Percentiles rank a stretch among this genome's conserved stretches.
Evolutionary conservation across 2,797 vertebrate species (phyloP).

Genomic region (Clangula hyemalis): DNA sequence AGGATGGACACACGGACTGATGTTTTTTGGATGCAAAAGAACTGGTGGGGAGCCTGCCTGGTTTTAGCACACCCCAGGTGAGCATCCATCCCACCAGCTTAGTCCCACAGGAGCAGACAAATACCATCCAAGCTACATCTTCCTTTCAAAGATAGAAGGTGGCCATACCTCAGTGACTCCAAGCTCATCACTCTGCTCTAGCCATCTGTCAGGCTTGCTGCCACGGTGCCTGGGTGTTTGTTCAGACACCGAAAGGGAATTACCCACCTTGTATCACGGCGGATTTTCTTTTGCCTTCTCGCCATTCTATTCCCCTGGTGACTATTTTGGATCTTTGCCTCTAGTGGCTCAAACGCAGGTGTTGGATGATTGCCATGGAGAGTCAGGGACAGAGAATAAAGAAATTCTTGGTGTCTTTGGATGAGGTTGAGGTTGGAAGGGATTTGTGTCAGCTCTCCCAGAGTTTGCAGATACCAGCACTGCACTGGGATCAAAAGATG

Average conservation of each 20-base stretch:
- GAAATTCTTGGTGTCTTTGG: not conserved
- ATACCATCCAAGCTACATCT: not conserved
- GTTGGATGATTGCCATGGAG: not conserved
- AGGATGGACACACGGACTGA: accelerated
- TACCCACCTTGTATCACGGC: not conserved
- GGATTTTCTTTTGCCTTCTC: not conserved
- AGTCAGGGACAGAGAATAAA: not conserved
- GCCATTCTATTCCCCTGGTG: not conserved
- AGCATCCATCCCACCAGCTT: accelerated
- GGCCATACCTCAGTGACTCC: not conserved
- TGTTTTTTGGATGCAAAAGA: not conserved
- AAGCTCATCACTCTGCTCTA: not conserved
- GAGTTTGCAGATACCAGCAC: not conserved
- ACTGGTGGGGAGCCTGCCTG: accelerated
- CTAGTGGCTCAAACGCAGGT: slow-evolving; percentile 2
- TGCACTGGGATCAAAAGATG: slow-evolving; percentile 3
- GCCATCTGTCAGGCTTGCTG: slow-evolving; percentile 41
- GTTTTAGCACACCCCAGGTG: not conserved
- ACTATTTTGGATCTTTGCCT: slow-evolving; percentile 29
- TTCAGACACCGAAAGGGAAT: slow-evolving; percentile 19
- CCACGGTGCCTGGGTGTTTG: slow-evolving; percentile 12
- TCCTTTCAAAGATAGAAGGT: not conserved
- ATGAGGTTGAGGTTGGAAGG: not conserved
- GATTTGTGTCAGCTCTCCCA: not conserved
- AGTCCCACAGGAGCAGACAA: not conserved